Evolutionary conservation across 2,113 vertebrate genomes (phyloP).

Genomic region (Prietella phreatophila): DNA sequence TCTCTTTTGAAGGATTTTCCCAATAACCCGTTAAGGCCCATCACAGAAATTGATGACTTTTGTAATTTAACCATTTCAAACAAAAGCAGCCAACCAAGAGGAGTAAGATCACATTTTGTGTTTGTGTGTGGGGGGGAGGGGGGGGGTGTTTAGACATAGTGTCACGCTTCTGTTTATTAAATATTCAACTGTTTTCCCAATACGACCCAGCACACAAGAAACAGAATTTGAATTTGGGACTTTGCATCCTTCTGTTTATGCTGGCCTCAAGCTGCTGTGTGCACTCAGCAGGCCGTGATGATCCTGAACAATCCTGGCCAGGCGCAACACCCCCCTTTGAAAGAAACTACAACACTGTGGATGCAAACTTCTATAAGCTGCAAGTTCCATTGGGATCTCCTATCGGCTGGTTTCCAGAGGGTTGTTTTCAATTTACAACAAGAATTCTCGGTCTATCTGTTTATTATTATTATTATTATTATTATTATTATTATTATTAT

Average conservation of each 20-base stretch:
- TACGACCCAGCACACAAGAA: constrained; percentile 55
- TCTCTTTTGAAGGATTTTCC: neutral
- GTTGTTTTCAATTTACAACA: neutral
- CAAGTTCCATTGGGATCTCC: constrained; percentile 59
- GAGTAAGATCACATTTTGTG: too few species aligned
- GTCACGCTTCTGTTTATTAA: neutral
- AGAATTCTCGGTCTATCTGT: neutral
- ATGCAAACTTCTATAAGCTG: constrained; percentile 58
- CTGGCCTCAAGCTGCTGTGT: constrained; percentile 60
- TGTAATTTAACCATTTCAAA: neutral
- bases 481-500: too few species aligned
- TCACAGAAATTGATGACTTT: neutral
- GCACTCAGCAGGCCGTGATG: constrained; percentile 69
- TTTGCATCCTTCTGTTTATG: constrained; percentile 47
- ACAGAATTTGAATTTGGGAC: constrained; percentile 65
- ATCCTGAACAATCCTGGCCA: constrained; percentile 70
- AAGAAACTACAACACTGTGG: constrained; percentile 71
- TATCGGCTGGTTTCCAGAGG: neutral
- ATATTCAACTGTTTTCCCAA: neutral
- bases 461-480: neutral
- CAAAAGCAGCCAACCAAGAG: neutral
- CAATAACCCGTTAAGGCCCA: neutral
- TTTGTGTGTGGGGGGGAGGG: too few species aligned
- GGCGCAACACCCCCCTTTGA: constrained; percentile 60
- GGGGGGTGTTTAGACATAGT: neutral